Percentiles rank a stretch among this genome's conserved stretches.
Conservation (phyloP, 1,140 invertebrate genomes). For the Psix sp. region DNA sequence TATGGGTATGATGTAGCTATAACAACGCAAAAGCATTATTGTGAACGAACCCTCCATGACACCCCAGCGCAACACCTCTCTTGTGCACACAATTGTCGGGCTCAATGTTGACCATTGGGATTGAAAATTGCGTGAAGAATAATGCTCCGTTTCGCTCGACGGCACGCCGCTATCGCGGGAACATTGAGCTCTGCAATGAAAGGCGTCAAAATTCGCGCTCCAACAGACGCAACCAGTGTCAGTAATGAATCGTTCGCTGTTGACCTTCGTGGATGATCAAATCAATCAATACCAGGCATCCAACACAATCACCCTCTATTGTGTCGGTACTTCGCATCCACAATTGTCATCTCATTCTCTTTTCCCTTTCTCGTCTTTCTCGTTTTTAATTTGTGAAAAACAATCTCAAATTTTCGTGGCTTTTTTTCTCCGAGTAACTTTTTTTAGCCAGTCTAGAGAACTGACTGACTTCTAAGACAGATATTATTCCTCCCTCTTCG, state of each 20-base stretch:
- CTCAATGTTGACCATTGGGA: slow-evolving; percentile 49
- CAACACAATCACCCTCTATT: slow-evolving; percentile 32
- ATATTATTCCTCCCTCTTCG: too few species aligned
- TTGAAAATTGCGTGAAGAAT: slow-evolving; percentile 47
- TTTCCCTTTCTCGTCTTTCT: not conserved
- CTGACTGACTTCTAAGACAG: too few species aligned
- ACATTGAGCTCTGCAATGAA: slow-evolving; percentile 19
- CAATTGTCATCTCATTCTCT: not conserved
- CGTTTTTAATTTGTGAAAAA: too few species aligned
- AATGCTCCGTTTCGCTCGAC: slow-evolving; percentile 13
- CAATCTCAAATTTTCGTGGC: too few species aligned
- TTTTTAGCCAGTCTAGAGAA: too few species aligned
- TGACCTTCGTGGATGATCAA: slow-evolving; percentile 16
- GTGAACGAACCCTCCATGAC: slow-evolving; percentile 43
- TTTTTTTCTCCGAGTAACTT: too few species aligned
- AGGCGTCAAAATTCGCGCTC: slow-evolving; percentile 25
- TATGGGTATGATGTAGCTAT: slow-evolving; percentile 16
- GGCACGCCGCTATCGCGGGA: slow-evolving; percentile 24
- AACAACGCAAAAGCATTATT: slow-evolving; percentile 42
- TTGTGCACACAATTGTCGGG: too few species aligned
- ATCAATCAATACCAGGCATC: slow-evolving; percentile 23
- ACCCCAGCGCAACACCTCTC: slow-evolving; percentile 11
- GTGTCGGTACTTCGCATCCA: not conserved
- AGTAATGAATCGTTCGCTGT: slow-evolving; percentile 23
- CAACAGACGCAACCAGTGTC: slow-evolving; percentile 29